Base-by-base conservation (phyloP, 1,140 invertebrate species). In the Oryzaephilus surinamensis region DNA sequence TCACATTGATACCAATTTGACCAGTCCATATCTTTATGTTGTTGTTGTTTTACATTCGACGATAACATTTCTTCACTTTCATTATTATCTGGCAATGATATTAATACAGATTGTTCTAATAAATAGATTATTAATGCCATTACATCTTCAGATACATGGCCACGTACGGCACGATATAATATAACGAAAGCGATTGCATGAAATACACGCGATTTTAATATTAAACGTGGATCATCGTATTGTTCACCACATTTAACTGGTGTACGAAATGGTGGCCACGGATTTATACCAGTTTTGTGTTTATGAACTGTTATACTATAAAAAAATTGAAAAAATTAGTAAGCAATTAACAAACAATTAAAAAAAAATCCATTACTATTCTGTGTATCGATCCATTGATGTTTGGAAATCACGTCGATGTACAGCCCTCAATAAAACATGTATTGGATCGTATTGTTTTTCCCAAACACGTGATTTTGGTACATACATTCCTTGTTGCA, bases 401-500 rank as follows among this genome's bases (percentile, higher is more conserved):
- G 82, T 77, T 65, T 97, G 93, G 60, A 93, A 95, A 61, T 98
- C 93, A 52, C 82, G 74, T 21, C 89, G 67, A 64, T 97, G 90
- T 2, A 96, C 86, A 15, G 90, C 89, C 54, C 94, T 68, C 2
- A 95, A 65, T 13, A 93, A 66, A 4, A 95, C 86, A 62, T 95
- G 89, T 29, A 98, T 74, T 2, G 94, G 94, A 69, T 97, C 90
- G 61, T 92, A 98, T 49, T 92, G 76, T 37, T 80, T 72, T 55
- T 92, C 79, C 93, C 93, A 97, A 14, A 97, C 83, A 14, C 74
- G 67, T 19, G 83, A 70, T 62, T 87, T 87, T 6, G 92, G 92
- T 26, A 84, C 81, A 63, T 96, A 97, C 66, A 91, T 84, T 8
- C 93, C 93, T 62, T 97, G 92, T 54, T 93, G 84, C 70, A 96